These are phyloP conservation scores for Ephydatia muelleri DNA, from an alignment of 37 sponge, comb jelly and placozoan genomes.

Conservation along the genomic window DNA sequence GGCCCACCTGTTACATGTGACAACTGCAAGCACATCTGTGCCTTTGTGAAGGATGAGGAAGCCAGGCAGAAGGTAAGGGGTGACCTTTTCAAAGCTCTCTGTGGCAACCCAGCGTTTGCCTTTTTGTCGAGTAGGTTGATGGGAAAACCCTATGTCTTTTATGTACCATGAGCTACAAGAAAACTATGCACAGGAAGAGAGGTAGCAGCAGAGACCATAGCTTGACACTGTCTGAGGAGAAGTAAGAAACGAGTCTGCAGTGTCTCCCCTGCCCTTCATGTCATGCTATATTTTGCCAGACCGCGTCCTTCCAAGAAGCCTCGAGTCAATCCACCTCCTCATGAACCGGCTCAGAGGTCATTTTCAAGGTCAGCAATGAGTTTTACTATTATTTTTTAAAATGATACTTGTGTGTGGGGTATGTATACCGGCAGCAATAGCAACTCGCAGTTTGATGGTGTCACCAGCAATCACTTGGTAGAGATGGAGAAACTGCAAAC, in stretches of 20 bases:
- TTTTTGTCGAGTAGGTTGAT: conserved; percentile 55
- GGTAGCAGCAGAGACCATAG: neutral
- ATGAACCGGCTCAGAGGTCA: no score
- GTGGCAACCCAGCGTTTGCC: neutral
- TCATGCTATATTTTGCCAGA: no score
- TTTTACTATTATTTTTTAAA: neutral
- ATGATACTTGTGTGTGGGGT: neutral
- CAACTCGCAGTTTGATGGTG: conserved; percentile 38
- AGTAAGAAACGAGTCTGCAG: no score
- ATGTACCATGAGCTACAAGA: conserved; percentile 86
- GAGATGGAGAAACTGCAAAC: conserved; percentile 54
- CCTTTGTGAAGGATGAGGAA: conserved; percentile 74
- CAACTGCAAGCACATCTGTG: conserved; percentile 70
- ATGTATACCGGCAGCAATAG: neutral
- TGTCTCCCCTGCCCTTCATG: no score
- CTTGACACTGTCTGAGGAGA: no score
- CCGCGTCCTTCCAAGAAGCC: no score
- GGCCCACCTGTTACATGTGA: conserved; percentile 76
- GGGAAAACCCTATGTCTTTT: conserved; percentile 78
- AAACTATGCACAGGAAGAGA: conserved; percentile 63
- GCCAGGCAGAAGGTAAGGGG: conserved; percentile 65
- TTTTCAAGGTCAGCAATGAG: no score
- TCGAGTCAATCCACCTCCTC: no score
- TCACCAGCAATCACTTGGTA: conserved; percentile 45
- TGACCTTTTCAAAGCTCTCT: neutral